Percentiles rank a stretch among this genome's conserved stretches.
Evolutionary conservation across 1,140 invertebrate species (phyloP).

Genomic region (Monomorium pharaonis): DNA sequence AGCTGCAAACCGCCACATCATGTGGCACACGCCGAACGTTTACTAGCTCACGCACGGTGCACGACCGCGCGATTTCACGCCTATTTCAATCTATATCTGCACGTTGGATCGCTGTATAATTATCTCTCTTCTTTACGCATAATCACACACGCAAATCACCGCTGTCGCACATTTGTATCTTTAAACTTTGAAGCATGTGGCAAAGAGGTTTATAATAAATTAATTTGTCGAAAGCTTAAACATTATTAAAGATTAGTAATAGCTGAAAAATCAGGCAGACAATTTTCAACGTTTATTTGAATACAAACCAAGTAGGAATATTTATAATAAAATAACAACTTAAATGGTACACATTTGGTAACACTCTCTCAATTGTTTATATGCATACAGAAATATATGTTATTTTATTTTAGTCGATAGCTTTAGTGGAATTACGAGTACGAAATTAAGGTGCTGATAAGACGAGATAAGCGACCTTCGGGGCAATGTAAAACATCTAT

Average conservation of each 20-base stretch:
- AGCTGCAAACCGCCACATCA: conserved; percentile 66
- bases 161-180: not conserved
- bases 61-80: not conserved
- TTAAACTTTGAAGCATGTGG: no score
- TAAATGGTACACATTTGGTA: no score
- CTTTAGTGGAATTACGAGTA: not conserved
- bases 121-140: not conserved
- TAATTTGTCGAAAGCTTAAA: no score
- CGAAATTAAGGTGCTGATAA: conserved; percentile 6
- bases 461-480: conserved; percentile 62
- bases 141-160: conserved; percentile 10
- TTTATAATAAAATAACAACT: no score
- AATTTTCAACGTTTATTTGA: no score
- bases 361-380: no score
- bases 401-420: not conserved
- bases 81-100: not conserved
- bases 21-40: conserved; percentile 55
- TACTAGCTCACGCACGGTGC: conserved; percentile 36
- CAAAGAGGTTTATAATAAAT: no score
- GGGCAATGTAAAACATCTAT: conserved; percentile 67
- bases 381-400: not conserved
- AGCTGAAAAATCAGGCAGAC: no score
- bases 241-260: no score
- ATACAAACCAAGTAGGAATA: no score
- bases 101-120: not conserved